phyloP scores from a whole-genome alignment of 1,140 invertebrate genomes.

The Calliphora vicina region DNA sequence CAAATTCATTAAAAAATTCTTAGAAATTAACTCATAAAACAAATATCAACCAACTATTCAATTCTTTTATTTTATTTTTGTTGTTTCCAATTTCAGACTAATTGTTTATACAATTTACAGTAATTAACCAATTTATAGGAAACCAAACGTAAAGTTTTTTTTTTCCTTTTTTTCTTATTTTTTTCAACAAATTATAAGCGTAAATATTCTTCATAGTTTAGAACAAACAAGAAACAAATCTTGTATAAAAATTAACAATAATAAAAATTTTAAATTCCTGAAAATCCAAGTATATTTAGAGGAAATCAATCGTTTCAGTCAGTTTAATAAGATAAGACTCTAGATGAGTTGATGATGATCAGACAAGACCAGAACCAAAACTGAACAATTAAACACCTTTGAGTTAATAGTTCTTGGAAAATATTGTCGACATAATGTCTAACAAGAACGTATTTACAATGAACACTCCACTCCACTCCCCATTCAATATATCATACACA shows the following conservation, averaged over 20 bases:
- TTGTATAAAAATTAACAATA: not conserved
- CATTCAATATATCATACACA: not conserved
- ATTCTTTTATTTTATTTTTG: not conserved
- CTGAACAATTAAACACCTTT: not conserved
- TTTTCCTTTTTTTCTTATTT: no score
- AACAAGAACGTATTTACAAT: not conserved
- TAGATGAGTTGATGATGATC: not conserved
- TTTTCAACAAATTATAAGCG: not conserved
- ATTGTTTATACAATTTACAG: constrained; percentile 14
- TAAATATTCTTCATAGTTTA: no score
- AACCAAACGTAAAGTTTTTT: not conserved
- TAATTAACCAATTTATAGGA: not conserved
- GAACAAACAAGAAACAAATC: not conserved
- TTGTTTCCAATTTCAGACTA: not conserved
- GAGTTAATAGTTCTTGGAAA: constrained; percentile 3
- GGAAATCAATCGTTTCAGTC: not conserved
- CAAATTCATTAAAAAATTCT: constrained; percentile 3
- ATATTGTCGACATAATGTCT: constrained; percentile 10
- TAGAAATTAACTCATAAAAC: not conserved
- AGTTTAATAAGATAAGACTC: not conserved
- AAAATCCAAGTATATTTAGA: not conserved
- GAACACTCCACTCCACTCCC: not conserved
- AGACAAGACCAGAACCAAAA: not conserved
- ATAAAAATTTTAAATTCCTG: not conserved
- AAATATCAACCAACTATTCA: not conserved